Base-by-base conservation (phyloP, 2,113 vertebrate species). In the Alethe castanea region DNA sequence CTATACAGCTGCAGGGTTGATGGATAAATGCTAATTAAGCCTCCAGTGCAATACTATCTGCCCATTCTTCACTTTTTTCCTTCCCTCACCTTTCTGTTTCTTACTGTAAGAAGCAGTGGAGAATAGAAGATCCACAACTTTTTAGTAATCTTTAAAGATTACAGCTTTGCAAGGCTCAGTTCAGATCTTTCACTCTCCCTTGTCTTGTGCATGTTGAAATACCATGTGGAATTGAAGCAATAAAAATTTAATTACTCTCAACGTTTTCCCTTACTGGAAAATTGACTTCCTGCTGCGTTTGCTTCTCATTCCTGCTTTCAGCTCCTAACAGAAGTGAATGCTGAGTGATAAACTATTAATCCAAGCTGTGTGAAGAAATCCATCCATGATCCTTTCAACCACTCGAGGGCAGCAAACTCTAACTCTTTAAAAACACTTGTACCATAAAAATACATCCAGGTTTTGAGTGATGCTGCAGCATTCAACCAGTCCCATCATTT, bases 351-450 rank as follows among this genome's bases (percentile, higher is more conserved):
- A 66, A 66, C 20, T 17, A 59, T 81, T 61, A 73, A 79, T 38
- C 35, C 2, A 5, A 77, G 17, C 8, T 2, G 8, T n/a, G 14
- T 31, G 31, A 90, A 76, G 40, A 60, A 54, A 84, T 56, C 9
- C 5, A 26, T 26, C 71, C 62, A 64, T 52, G 29, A 76, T 35
- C 15, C 48, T 77, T 85, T 91, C 31, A 86, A 74, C 94, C 95
- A 95, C 93, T 44, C 10, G 93, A 94, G 93, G 95, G 96, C 96
- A 96, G 94, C 79, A 96, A 95, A 93, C 38, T 26, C 86, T 22
- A 40, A 82, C 10, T 65, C 35, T 81, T 42, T 52, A 69, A 57
- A 94, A 81, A 40, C 17, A 48, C 11, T 48, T n/a, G 11, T 11
- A 40, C 14, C 28, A 29, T 25, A 44, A 80, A 66, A 52, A 48